A percentile compares a stretch with the other conserved stretches of the same genome.
Evolutionary conservation across 2,797 vertebrate genomes (phyloP).

Genomic region (Acanthurus tractus): DNA sequence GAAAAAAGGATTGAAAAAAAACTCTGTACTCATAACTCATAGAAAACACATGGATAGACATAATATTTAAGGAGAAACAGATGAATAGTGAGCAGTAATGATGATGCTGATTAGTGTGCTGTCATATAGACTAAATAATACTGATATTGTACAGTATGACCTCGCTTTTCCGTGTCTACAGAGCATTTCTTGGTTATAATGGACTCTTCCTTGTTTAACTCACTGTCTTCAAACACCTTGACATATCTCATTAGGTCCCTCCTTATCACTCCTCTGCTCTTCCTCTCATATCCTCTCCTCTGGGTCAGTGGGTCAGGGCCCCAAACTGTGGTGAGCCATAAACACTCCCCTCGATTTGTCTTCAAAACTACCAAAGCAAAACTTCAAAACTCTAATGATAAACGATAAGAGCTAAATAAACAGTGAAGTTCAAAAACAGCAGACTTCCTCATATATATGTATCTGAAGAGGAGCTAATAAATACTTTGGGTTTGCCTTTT

Average conservation of each 20-base stretch:
- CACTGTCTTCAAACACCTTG: constrained; percentile 25
- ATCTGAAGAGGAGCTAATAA: constrained; percentile 53
- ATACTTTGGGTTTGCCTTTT: constrained; percentile 49
- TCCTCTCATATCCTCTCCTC: constrained; percentile 33
- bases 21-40: not conserved
- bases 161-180: not conserved
- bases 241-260: constrained; percentile 33
- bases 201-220: constrained; percentile 5
- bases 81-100: not conserved
- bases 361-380: constrained; percentile 62
- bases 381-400: constrained; percentile 52
- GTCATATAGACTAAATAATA: not conserved
- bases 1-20: not conserved
- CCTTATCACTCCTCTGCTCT: constrained; percentile 20
- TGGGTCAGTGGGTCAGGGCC: constrained; percentile 55
- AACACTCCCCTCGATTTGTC: constrained; percentile 64
- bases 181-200: not conserved
- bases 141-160: not conserved
- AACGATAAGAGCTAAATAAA: constrained; percentile 58
- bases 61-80: not conserved
- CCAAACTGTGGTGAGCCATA: constrained; percentile 38
- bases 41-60: not conserved
- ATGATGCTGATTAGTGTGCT: not conserved
- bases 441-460: constrained; percentile 36
- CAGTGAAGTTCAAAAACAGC: constrained; percentile 51